Evolutionary conservation across 1,140 invertebrate species (phyloP), one percentile per base, ranked within the genome.

Genomic region (Caenorhabditis elegans): DNA sequence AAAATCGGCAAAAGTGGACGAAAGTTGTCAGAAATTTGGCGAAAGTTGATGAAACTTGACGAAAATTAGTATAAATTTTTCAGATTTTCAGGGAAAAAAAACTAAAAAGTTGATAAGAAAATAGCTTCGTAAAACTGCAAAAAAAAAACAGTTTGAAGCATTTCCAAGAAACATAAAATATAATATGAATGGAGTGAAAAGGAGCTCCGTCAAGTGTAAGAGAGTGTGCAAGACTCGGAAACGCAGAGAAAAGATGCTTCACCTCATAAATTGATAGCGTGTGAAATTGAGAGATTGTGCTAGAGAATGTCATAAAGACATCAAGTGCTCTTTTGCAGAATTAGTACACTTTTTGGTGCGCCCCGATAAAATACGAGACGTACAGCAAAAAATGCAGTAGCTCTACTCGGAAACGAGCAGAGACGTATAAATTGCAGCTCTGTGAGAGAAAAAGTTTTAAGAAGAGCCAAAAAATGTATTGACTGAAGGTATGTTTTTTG

Each of bases 281-380:
- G 22, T 8, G n/a, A 53, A 53, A 17, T 53, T 10, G 22, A 26
- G 51, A 53, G 51, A 48, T 13, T 53, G 19, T 43, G 24, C 8
- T 53, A 53, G 51, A 53, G 51, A 53, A 53, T 53, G 51, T 53
- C 51, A 53, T 53, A 53, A 53, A 53, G 51, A 53, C 51, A 53
- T 53, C 24, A 53, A 43, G 6, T 15, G 39, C n/a, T n/a, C n/a
- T n/a, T n/a, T n/a, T n/a, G 39, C 5, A 15, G 39, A 43, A 43
- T 43, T 5, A 43, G 39, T n/a, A n/a, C n/a, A n/a, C n/a, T n/a
- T n/a, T n/a, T n/a, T n/a, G n/a, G n/a, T n/a, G n/a, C n/a, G n/a
- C n/a, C n/a, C 39, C 39, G 39, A 15, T 5, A 43, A 8, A 15
- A 43, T 5, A 5, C 39, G 5, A 15, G 39, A 5, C 6, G 39